Base-by-base conservation (phyloP, 2,113 vertebrate genomes). In the Myotis brandtii region DNA sequence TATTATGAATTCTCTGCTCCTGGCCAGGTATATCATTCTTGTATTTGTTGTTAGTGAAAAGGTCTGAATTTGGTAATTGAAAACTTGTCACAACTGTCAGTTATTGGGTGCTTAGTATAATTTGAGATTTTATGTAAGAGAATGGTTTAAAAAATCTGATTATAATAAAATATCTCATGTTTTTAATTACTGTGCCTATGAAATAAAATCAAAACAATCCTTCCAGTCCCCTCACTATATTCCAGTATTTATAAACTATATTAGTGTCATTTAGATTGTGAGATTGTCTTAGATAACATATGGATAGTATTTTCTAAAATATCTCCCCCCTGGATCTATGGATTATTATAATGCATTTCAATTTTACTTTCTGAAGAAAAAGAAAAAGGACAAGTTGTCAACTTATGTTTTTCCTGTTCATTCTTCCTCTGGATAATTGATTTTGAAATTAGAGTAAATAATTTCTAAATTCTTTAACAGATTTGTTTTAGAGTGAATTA, bases 1-100 rank as follows among this genome's bases (percentile, higher is more conserved):
- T 96, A 97, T 52, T 97, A 96, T 95, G 86, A 97, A 97, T 97
- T 97, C 95, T 98, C 97, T 98, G 96, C 97, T 98, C 97, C 97
- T 98, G 97, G 96, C 96, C 98, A 98, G 96, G 96, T 97, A 96
- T 23, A 18, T 89, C 91, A 82, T 67, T 91, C 23, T 97, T 97
- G 98, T 95, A 82, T 96, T 97, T 76, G 77, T 93, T 95, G 93
- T 93, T 93, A 86, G 70, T 52, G 91, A 94, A 97, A 94, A 85
- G 88, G 80, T 86, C 20, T 79, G 94, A 93, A 86, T 91, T 97
- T 97, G 80, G 86, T 93, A 96, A 95, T 37, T 88, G 92, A 93
- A 93, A 94, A 89, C 87, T 66, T 92, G 69, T 75, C 81, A 82
- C 12, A 34, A 96, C 92, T 89, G 64, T 75, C 64, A 91, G 43